Evolutionary conservation across 37 sponge, comb jelly and placozoan genomes (phyloP).

Genomic region (Ianthella basta): DNA sequence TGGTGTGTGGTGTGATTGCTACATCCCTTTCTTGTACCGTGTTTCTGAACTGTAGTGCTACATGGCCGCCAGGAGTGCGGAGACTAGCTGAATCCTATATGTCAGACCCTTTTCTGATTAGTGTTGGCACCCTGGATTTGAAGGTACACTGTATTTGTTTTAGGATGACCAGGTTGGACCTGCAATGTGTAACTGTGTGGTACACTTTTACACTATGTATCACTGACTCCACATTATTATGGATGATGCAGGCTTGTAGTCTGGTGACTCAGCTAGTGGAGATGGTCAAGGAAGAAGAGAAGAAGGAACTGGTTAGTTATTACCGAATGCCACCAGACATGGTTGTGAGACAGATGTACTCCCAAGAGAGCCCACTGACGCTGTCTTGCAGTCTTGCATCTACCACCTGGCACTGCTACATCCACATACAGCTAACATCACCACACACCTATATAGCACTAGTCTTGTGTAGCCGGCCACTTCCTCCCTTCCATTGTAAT

Average conservation of each 20-base stretch:
- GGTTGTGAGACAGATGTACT: neutral
- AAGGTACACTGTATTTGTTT: constrained; percentile 74
- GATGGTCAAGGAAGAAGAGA: constrained; percentile 74
- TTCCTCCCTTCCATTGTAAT: no score
- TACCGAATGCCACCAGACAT: neutral
- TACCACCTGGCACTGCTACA: neutral
- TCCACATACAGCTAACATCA: no score
- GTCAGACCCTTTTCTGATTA: constrained; percentile 85
- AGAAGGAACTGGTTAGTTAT: constrained; percentile 70
- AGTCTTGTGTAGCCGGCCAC: no score
- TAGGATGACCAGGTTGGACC: no score
- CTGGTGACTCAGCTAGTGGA: constrained; percentile 87
- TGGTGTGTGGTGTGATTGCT: neutral
- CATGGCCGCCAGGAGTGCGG: constrained; percentile 97
- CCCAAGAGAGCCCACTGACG: neutral
- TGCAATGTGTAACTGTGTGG: neutral
- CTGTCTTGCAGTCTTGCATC: neutral
- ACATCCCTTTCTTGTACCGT: neutral
- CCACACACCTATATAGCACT: neutral
- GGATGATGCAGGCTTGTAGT: constrained; percentile 84
- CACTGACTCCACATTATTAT: constrained; percentile 1
- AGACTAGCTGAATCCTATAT: constrained; percentile 86
- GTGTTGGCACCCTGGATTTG: constrained; percentile 92
- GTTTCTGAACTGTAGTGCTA: constrained; percentile 71
- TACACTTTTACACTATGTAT: neutral